Evolutionary conservation across 2,888 invertebrate genomes (phyloP), one percentile per base, ranked within the genome.

Genomic region (Drepana falcataria): DNA sequence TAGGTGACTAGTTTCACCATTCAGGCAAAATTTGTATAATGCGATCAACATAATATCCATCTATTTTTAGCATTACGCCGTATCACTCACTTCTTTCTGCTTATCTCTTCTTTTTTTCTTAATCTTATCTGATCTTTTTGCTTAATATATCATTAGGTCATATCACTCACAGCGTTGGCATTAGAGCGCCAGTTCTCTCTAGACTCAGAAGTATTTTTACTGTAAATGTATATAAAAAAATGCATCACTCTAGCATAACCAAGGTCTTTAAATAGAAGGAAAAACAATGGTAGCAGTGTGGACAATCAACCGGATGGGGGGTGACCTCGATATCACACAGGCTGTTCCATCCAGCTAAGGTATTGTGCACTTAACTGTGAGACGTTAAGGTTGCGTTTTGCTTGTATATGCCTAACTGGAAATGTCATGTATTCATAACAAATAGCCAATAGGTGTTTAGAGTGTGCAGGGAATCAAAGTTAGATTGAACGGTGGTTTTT

Each of bases 281-380:
- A 71, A 76, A 71, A 77, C 76, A 77, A 77, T 72, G 58, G 69
- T 59, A 62, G 63, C 63, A 64, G 61, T 60, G 59, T 65, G 69
- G 73, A 76, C 74, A 75, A 73, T 73, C 66, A 69, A 53, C 55
- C 58, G 63, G 60, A 60, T 62, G 64, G 63, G 63, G 56, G 55
- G 56, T 61, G 73, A 71, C 74, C 74, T 71, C 71, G 66, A 73
- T 73, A 64, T 61, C 55, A 55, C 53, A 51, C 33, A 2, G 35
- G 21, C 51, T 44, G 35, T 54, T 7, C 33, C 49, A 54, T 35
- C 47, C n/a, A 49, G 35, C 48, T 35, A 54, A 34, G 6, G 41
- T 34, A 51, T 51, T 41, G 34, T 3, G 7, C 7, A 33, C 51
- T 34, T 41, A 41, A 33, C 1, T 2, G 3, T 2, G 2, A 7